These are phyloP conservation scores for Drosophila guanche DNA, from an alignment of 1,140 invertebrate genomes.

Conservation along the genomic window DNA sequence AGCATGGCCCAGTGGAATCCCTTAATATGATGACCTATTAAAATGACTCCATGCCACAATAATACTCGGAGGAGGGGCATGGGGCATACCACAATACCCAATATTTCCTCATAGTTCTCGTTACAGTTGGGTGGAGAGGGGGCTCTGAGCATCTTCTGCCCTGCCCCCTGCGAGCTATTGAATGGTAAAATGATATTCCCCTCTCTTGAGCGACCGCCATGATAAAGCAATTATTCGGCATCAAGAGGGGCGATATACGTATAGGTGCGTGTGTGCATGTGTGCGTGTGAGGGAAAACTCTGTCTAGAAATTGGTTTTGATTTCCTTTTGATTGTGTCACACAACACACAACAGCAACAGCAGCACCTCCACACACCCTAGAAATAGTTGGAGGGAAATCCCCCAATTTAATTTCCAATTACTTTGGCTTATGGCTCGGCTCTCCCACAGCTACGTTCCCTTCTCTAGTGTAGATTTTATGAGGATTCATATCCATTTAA, in stretches of 20 bases:
- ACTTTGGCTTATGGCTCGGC: slow-evolving; percentile 48
- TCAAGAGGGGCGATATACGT: slow-evolving; percentile 26
- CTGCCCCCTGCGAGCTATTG: slow-evolving; percentile 12
- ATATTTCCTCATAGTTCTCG: slow-evolving; percentile 18
- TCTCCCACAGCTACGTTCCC: slow-evolving; percentile 1
- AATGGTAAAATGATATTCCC: slow-evolving; percentile 60
- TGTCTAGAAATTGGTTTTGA: slow-evolving; percentile 22
- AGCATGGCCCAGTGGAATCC: slow-evolving; percentile 48
- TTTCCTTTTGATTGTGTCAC: slow-evolving; percentile 39
- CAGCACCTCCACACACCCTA: slow-evolving; percentile 1
- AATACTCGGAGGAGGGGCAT: slow-evolving; percentile 7
- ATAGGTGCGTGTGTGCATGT: slow-evolving; percentile 18
- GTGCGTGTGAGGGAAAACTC: too few species aligned
- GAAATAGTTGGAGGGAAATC: slow-evolving; percentile 16
- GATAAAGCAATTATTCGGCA: slow-evolving; percentile 72
- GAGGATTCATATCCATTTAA: slow-evolving; percentile 43
- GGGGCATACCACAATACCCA: slow-evolving; percentile 20
- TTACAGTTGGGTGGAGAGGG: background rate
- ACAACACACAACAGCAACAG: slow-evolving; percentile 4
- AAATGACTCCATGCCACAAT: slow-evolving; percentile 64
- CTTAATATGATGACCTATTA: slow-evolving; percentile 81
- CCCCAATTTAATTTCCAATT: slow-evolving; percentile 65
- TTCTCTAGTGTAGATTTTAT: slow-evolving; percentile 1
- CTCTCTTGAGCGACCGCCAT: slow-evolving; percentile 31
- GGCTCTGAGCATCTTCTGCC: slow-evolving; percentile 2